Evolutionary conservation across 2,113 vertebrate genomes (phyloP).

Genomic region (Ivindomyrus marchei): DNA sequence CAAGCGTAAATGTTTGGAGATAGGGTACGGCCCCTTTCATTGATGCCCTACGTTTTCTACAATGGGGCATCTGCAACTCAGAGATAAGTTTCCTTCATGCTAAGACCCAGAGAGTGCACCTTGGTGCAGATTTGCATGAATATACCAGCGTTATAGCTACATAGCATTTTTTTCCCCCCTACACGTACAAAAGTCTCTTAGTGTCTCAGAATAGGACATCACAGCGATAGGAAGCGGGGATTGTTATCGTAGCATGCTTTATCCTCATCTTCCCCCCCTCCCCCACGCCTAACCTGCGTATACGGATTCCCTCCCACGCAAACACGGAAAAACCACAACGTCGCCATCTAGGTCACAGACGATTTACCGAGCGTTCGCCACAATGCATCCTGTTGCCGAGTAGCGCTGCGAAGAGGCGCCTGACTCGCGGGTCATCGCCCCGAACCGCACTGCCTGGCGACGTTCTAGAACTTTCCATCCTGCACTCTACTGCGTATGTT

Average conservation of each 20-base stretch:
- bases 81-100: conserved; percentile 1
- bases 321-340: conserved; percentile 10
- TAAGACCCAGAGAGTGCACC: background rate
- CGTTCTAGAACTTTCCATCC: conserved; percentile 8
- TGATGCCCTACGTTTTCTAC: background rate
- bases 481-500: background rate
- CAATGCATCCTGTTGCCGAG: conserved; percentile 1
- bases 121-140: background rate
- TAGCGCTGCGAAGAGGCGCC: background rate
- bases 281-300: conserved; percentile 10
- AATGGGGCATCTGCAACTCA: conserved; percentile 1
- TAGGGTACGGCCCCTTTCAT: background rate
- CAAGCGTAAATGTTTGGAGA: background rate
- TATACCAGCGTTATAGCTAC: background rate
- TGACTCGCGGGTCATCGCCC: background rate
- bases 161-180: background rate
- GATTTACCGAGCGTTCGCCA: conserved; percentile 6
- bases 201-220: background rate
- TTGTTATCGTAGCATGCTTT: background rate
- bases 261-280: background rate
- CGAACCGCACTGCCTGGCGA: background rate
- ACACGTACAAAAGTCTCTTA: background rate
- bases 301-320: conserved; percentile 21
- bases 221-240: conserved; percentile 23
- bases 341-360: conserved; percentile 11